A percentile compares a stretch with the other conserved stretches of the same genome.
These are phyloP conservation scores for Periophthalmodon schlosseri DNA, from an alignment of 2,113 vertebrate species.

Conservation along the genomic window DNA sequence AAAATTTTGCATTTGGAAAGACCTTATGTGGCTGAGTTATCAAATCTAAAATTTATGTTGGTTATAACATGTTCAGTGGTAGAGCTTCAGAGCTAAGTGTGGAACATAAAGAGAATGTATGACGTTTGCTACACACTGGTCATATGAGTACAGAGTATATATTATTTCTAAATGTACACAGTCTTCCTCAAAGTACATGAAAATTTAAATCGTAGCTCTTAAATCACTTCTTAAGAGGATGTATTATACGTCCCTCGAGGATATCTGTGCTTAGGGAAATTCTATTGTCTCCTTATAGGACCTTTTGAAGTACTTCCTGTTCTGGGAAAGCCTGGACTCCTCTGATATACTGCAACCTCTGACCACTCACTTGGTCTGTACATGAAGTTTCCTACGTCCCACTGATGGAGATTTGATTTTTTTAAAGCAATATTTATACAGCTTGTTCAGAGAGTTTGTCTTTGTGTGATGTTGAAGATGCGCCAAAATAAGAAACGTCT, in stretches of 20 bases:
- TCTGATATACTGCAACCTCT: constrained; percentile 62
- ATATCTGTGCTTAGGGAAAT: constrained; percentile 61
- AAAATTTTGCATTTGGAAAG: constrained; percentile 48
- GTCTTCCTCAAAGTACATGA: constrained; percentile 4
- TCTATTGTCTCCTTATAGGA: constrained; percentile 61
- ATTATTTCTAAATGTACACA: constrained; percentile 2
- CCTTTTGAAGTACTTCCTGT: constrained; percentile 77
- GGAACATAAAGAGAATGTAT: constrained; percentile 21
- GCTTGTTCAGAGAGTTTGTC: neutral
- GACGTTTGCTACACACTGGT: constrained; percentile 1
- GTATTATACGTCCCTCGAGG: constrained; percentile 56
- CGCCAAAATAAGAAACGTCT: neutral
- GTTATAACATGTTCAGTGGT: constrained; percentile 40
- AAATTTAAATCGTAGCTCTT: constrained; percentile 38
- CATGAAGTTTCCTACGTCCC: constrained; percentile 46
- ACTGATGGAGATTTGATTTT: constrained; percentile 30
- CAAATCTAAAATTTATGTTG: constrained; percentile 53
- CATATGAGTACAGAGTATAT: constrained; percentile 1
- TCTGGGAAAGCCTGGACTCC: constrained; percentile 66
- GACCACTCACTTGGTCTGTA: constrained; percentile 46
- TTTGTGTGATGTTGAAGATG: neutral
- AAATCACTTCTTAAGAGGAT: constrained; percentile 59
- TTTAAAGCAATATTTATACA: neutral
- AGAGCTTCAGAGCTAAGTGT: constrained; percentile 19
- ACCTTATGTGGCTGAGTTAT: constrained; percentile 31